Evolutionary conservation across 2,888 invertebrate species (phyloP).

Genomic region (Troides oblongomaculatus): DNA sequence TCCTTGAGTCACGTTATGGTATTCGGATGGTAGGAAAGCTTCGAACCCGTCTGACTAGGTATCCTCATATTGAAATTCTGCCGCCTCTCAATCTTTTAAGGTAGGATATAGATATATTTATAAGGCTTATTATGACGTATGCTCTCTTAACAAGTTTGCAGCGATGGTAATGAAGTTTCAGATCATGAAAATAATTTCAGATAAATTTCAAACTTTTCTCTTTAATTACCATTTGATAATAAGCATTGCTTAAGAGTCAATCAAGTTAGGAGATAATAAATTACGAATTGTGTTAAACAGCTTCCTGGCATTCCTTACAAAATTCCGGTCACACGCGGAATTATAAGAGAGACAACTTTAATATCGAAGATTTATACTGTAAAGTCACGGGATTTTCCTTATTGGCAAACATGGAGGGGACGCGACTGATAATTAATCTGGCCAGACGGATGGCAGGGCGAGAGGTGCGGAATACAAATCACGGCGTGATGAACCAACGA

Average conservation of each 20-base stretch:
- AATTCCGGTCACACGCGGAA: constrained; percentile 30
- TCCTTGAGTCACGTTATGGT: too few relatives aligned
- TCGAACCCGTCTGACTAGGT: too few relatives aligned
- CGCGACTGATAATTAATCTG: constrained; percentile 74
- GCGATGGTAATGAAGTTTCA: too few relatives aligned
- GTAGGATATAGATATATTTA: too few relatives aligned
- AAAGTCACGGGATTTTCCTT: constrained; percentile 63
- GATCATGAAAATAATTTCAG: too few relatives aligned
- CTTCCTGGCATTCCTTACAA: constrained; percentile 8
- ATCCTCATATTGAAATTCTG: too few relatives aligned
- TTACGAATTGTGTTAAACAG: not conserved
- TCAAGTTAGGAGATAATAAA: not conserved
- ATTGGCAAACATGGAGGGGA: constrained; percentile 75
- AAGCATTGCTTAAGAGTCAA: not conserved
- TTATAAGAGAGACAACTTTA: constrained; percentile 26
- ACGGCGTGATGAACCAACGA: constrained; percentile 40
- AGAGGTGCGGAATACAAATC: constrained; percentile 72
- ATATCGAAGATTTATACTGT: constrained; percentile 56
- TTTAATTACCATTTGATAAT: not conserved
- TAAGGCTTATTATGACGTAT: too few relatives aligned
- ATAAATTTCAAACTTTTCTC: too few relatives aligned
- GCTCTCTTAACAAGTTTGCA: too few relatives aligned
- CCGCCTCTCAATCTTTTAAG: too few relatives aligned
- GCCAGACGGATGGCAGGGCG: constrained; percentile 63
- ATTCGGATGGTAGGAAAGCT: too few relatives aligned